Evolutionary conservation across 64 coral and sea anemone genomes (phyloP), one percentile per base, ranked within the genome.

Genomic region (Orbicella faveolata): DNA sequence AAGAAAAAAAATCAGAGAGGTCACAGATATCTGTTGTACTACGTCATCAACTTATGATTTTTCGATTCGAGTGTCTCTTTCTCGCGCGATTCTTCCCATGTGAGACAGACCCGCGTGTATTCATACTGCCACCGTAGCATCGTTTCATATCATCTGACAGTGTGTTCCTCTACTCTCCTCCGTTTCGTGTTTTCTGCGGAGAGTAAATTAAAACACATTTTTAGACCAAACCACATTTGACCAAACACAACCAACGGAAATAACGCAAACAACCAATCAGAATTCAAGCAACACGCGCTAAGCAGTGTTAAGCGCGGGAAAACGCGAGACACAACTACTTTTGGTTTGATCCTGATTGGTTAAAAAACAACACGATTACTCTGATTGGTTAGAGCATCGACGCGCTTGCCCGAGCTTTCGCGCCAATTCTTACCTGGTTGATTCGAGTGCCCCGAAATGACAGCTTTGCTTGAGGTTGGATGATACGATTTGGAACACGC

Each of bases 151-250:
- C 80, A 90, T 37, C 53, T 90, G 48, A 13, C 19, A 61, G 51
- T 62, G 20, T 82, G 65, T 6, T 20, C 77, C 18, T 90, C 89
- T 34, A 90, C 52, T 90, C 79, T 61, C 21, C 89, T 26, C 21
- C 77, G 66, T 61, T 90, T 90, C 10, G 52, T 55, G 57, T 90
- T 90, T 36, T 83, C 89, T 90, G 63, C 6, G 68, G 69, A 72
- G 63, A 78, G 26, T 55, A 73, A 65, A 63, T 21, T 8, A 52
- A 19, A 52, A 73, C 17, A 12, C 0, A n/a, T 30, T 21, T 0
- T 3, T 34, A 59, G 9, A 63, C 37, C 5, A 18, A 33, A 59
- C 2, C 55, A 16, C 55, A 15, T 59, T 16, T 68, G 65, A 19
- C 7, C 19, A 25, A 23, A 23, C 19, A 68, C 34, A 76, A 48